Base-by-base conservation (phyloP, 2,888 invertebrate genomes). In the Diogma glabrata region DNA sequence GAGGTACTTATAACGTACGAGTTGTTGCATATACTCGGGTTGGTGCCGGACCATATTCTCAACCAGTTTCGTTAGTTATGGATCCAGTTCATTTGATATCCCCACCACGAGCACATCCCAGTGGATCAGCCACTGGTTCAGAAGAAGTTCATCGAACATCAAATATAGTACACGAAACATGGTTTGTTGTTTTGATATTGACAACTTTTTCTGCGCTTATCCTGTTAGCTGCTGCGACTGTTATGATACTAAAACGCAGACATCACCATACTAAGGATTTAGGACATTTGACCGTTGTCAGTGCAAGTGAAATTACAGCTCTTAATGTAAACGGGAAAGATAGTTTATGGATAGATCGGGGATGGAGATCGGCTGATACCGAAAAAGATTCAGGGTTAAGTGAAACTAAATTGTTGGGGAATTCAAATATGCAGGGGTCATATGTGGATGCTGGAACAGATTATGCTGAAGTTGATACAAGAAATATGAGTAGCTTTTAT, bases 41-140 rank as follows among this genome's bases (percentile, higher is more conserved):
- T 3, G 97, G 97, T 1, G 78, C 83, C 51, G 96, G 97, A 8
- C 92, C 91, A 1, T 93, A 84, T 63, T 91, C 90, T 50, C 76
- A 76, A 54, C 82, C 88, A 4, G 83, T 67, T 56, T 64, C 69
- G 1, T 57, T 70, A 3, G 66, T 65, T 45, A 70, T 70, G 70
- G 70, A 70, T 61, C 70, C 70, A 22, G 60, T 65, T 4, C 67
- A 68, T 57, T 64, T 70, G 57, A 63, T 70, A 46, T 64, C 69
- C 58, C 69, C 70, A 38, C 70, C 70, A 38, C 66, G 69, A 28
- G 71, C 72, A 8, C 71, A 72, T 61, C 71, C 71, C 10, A 71
- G 71, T 54, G 72, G 71, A 38, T 65, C 66, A 16, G 65, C 69
- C 54, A 68, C 65, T 55, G 63, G 62, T 47, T 67, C 67, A 53